Percentiles rank a stretch among this genome's conserved stretches.
Evolutionary conservation across 2,888 invertebrate species (phyloP).

Genomic region (Nephrotoma flavescens): DNA sequence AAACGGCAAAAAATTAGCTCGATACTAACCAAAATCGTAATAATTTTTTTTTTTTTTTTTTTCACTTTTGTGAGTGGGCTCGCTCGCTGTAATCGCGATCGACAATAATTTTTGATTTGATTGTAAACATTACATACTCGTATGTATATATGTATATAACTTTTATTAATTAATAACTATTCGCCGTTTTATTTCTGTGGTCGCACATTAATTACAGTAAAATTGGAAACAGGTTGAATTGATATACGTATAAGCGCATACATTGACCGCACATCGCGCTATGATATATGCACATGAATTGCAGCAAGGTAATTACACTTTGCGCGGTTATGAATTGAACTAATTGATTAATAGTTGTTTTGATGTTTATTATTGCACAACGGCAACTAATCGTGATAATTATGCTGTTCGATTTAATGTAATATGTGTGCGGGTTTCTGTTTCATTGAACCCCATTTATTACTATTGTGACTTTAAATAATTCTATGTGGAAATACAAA

Average conservation of each 20-base stretch:
- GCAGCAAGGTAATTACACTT: not conserved
- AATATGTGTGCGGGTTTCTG: not conserved
- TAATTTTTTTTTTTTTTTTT: not conserved
- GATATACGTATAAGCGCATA: not conserved
- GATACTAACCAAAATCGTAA: not conserved
- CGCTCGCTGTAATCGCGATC: not conserved
- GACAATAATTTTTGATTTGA: not conserved
- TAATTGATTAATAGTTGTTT: not conserved
- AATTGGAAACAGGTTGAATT: not conserved
- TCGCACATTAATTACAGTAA: not conserved
- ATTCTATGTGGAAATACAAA: not conserved
- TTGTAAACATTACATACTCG: not conserved
- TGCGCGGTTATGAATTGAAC: not conserved
- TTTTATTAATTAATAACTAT: not conserved
- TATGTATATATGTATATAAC: no score
- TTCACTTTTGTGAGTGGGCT: not conserved
- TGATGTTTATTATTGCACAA: not conserved
- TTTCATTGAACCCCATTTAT: not conserved
- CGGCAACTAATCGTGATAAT: not conserved
- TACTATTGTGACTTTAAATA: not conserved
- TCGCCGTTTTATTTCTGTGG: not conserved
- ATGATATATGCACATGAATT: not conserved
- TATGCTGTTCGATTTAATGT: not conserved
- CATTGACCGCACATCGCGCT: not conserved
- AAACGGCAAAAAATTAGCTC: not conserved